Conservation (phyloP, 2,113 vertebrate species). For the Aptenodytes forsteri region DNA sequence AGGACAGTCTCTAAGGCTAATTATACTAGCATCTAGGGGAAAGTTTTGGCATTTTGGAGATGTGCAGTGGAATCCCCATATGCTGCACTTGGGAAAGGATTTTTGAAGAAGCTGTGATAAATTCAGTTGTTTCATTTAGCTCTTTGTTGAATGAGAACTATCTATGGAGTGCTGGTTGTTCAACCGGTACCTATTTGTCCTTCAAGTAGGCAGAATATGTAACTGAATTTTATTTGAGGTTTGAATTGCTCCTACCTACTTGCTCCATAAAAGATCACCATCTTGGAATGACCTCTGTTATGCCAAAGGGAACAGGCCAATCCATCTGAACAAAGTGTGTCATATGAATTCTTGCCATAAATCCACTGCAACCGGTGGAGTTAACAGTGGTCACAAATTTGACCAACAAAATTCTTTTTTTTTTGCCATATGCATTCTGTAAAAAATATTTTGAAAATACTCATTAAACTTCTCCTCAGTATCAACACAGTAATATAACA, state of each 20-base stretch:
- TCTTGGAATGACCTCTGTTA: not conserved
- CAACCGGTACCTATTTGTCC: not conserved
- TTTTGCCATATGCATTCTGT: not conserved
- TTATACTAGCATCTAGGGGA: not conserved
- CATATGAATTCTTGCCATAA: not conserved
- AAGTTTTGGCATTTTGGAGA: not conserved
- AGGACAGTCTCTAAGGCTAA: not conserved
- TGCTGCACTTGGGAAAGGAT: not conserved
- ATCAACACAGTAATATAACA: not conserved
- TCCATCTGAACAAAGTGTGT: not conserved
- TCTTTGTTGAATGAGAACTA: not conserved
- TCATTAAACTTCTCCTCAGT: not conserved
- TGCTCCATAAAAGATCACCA: not conserved
- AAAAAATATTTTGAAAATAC: not conserved
- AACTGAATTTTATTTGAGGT: not conserved
- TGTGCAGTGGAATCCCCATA: not conserved
- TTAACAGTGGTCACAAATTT: not conserved
- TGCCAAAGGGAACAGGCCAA: not conserved
- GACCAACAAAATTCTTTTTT: not conserved
- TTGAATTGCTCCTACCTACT: not conserved
- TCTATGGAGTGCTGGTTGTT: not conserved
- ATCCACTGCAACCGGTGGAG: not conserved
- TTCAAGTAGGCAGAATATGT: not conserved
- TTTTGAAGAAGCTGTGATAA: not conserved
- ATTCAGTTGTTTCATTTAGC: not conserved